Conservation (phyloP, 2,113 vertebrate genomes). For the Oryzias woworae region DNA sequence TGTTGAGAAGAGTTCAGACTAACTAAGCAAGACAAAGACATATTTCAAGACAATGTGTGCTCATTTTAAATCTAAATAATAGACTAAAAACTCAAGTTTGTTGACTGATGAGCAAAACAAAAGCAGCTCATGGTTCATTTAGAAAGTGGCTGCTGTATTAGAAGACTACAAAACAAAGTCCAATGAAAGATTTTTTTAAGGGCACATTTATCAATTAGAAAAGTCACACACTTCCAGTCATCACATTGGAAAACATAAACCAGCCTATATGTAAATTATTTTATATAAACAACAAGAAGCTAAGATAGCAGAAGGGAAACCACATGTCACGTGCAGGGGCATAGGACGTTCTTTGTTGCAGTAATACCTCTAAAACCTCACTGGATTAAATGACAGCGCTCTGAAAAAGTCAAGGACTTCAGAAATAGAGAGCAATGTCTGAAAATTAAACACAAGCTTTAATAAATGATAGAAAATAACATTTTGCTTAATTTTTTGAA, state of each 20-base stretch:
- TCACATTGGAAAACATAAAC: too few relatives aligned
- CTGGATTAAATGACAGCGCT: conserved; percentile 58
- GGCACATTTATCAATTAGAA: not conserved
- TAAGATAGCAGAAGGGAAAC: not conserved
- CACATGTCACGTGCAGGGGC: conserved; percentile 28
- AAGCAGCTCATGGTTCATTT: too few relatives aligned
- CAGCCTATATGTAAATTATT: too few relatives aligned
- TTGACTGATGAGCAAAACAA: not conserved
- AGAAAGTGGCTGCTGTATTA: too few relatives aligned
- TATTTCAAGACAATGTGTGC: not conserved
- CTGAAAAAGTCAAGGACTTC: conserved; percentile 55
- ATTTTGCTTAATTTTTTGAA: too few relatives aligned
- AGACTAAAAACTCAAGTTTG: not conserved
- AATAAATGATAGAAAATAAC: too few relatives aligned
- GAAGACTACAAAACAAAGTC: too few relatives aligned
- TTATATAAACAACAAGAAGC: not conserved
- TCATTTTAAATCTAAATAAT: not conserved
- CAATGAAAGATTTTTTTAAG: not conserved
- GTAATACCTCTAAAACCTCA: conserved; percentile 52
- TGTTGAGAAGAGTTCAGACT: not conserved
- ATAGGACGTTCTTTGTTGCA: conserved; percentile 33
- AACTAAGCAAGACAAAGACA: not conserved
- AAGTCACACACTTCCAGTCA: not conserved
- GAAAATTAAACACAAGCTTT: not conserved
- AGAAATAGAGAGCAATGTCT: conserved; percentile 2